These are phyloP conservation scores for Talpa occidentalis DNA, from an alignment of 2,113 vertebrate genomes.

Conservation along the genomic window DNA sequence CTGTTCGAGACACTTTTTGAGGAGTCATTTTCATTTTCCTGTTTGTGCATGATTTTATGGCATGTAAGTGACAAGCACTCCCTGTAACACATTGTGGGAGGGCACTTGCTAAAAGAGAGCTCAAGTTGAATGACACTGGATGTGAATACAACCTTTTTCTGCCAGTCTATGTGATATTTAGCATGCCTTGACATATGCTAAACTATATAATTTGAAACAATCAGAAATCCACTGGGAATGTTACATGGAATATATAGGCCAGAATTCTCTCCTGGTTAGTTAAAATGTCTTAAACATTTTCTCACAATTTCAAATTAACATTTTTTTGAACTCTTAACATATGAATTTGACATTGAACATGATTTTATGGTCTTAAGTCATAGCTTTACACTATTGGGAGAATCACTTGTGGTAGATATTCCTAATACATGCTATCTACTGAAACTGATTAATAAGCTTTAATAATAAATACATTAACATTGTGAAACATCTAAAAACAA, in stretches of 20 bases:
- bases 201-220: conserved; percentile 1
- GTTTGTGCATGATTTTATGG: conserved; percentile 50
- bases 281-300: neutral
- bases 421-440: neutral
- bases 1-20: conserved; percentile 25
- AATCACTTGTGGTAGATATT: neutral
- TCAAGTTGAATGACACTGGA: conserved; percentile 60
- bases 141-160: conserved; percentile 57
- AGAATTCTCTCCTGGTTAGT: conserved; percentile 37
- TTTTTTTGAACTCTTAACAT: neutral
- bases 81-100: neutral
- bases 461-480: neutral
- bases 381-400: neutral
- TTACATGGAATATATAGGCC: conserved; percentile 29
- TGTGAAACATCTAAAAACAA: neutral
- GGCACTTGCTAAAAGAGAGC: conserved; percentile 51
- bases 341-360: neutral
- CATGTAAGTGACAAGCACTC: conserved; percentile 42
- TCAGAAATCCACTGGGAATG: conserved; percentile 29
- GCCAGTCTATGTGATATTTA: conserved; percentile 46
- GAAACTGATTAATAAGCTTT: neutral
- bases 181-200: conserved; percentile 55
- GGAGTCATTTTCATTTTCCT: conserved; percentile 49
- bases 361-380: conserved; percentile 7
- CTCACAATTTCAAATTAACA: conserved; percentile 29